Evolutionary conservation across 2,888 invertebrate species (phyloP).

Genomic region (Acanthoscelides obtectus): DNA sequence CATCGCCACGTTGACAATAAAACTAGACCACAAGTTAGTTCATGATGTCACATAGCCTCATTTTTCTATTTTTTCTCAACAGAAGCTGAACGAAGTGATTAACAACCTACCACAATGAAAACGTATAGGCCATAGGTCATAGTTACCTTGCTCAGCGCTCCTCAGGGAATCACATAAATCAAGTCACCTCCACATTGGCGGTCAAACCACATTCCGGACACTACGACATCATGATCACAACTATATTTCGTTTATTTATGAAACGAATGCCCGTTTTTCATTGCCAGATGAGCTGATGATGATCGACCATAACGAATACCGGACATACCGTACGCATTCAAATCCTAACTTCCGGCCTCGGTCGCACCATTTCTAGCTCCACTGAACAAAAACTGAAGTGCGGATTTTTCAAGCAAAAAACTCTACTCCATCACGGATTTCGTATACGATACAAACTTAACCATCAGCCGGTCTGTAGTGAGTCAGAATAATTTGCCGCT

Average conservation of each 20-base stretch:
- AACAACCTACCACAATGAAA: no score
- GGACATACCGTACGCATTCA: not conserved
- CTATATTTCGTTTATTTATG: not conserved
- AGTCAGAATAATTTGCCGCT: constrained; percentile 4
- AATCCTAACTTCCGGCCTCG: not conserved
- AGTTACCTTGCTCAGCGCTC: not conserved
- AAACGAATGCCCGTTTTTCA: not conserved
- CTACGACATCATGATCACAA: not conserved
- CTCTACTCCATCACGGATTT: not conserved
- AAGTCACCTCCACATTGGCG: not conserved
- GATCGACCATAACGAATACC: not conserved
- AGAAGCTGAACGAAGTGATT: no score
- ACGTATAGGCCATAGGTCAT: not conserved
- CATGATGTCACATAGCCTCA: no score
- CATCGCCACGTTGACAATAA: no score
- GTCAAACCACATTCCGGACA: not conserved
- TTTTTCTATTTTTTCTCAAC: no score
- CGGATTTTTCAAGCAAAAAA: not conserved
- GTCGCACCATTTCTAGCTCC: constrained; percentile 26
- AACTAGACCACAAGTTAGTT: no score
- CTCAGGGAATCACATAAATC: not conserved
- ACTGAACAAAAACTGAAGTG: constrained; percentile 28
- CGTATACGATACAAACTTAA: not conserved
- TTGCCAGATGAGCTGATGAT: not conserved
- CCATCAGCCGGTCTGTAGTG: constrained; percentile 23